phyloP scores from a whole-genome alignment of 2,797 vertebrate species.

The Oryzias dopingdopingensis region DNA sequence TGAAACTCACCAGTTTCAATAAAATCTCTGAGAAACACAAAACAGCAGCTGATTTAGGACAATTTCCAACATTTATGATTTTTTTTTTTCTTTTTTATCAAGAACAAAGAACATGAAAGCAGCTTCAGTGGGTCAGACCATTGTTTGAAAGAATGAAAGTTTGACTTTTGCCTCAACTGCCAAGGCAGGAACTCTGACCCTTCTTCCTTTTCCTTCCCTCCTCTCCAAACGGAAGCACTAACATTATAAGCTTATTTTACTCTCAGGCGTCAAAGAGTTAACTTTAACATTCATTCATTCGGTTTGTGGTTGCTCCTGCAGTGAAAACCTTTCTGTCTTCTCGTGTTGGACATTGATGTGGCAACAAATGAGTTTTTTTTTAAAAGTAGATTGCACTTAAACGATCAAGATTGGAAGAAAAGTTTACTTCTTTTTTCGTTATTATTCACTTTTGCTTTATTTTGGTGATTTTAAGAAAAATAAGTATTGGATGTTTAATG shows the following conservation, averaged over 20 bases:
- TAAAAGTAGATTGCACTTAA: too few species aligned
- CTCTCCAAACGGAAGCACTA: slow-evolving; percentile 65
- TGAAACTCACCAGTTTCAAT: slow-evolving; percentile 26
- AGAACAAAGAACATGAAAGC: slow-evolving; percentile 36
- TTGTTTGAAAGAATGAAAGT: slow-evolving; percentile 56
- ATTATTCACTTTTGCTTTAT: too few species aligned
- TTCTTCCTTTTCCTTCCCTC: slow-evolving; percentile 18
- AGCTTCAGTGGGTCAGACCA: slow-evolving; percentile 37
- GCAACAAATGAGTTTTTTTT: slow-evolving; percentile 20
- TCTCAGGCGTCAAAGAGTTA: slow-evolving; percentile 69
- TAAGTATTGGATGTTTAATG: too few species aligned
- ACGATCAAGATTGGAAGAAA: too few species aligned
- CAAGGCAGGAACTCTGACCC: slow-evolving; percentile 39
- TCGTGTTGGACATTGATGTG: slow-evolving; percentile 19
- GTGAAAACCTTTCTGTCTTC: slow-evolving; percentile 2
- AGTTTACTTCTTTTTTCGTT: too few species aligned
- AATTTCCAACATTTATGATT: slow-evolving; percentile 25
- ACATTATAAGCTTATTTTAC: slow-evolving; percentile 67
- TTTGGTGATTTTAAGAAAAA: too few species aligned
- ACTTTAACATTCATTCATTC: slow-evolving; percentile 43
- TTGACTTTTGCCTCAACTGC: slow-evolving; percentile 45
- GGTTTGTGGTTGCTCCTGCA: slow-evolving; percentile 19
- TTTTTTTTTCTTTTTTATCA: slow-evolving; percentile 32
- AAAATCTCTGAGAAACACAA: slow-evolving; percentile 33
- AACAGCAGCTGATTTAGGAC: slow-evolving; percentile 16